Percentiles rank a stretch among this genome's conserved stretches.
Conservation (phyloP, 1,140 invertebrate species). For the Pachyrhynchus sulphureomaculatus region DNA sequence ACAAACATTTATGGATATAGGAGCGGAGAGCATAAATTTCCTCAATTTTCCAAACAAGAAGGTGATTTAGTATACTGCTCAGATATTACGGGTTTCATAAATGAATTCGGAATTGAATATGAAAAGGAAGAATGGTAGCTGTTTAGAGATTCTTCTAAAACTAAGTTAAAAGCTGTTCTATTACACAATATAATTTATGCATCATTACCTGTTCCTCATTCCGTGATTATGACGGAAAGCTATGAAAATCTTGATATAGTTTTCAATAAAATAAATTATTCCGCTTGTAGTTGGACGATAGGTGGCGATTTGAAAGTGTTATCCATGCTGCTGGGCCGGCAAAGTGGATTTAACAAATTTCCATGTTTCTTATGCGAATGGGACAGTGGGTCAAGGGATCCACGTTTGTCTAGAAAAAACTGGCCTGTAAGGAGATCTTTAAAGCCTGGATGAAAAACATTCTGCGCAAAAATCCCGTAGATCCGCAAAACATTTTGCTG, state of each 20-base stretch:
- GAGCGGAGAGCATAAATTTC: not conserved
- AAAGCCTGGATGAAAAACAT: not conserved
- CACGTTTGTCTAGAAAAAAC: constrained; percentile 23
- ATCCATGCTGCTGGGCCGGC: constrained; percentile 18
- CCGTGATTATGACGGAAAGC: constrained; percentile 34
- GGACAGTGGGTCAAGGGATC: constrained; percentile 24
- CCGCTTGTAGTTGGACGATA: constrained; percentile 22
- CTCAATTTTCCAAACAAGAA: constrained; percentile 6
- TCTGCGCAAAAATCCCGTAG: not conserved
- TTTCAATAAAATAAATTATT: constrained; percentile 26
- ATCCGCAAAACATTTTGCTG: not conserved
- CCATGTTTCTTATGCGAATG: constrained; percentile 26
- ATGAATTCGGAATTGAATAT: constrained; percentile 1
- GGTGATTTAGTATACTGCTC: constrained; percentile 39
- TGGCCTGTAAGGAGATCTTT: constrained; percentile 10
- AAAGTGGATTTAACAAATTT: constrained; percentile 23
- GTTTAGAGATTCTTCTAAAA: constrained; percentile 42
- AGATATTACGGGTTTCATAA: constrained; percentile 36
- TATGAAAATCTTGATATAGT: constrained; percentile 35
- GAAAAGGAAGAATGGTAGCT: constrained; percentile 32
- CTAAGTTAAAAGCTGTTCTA: constrained; percentile 41
- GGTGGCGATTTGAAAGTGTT: constrained; percentile 31
- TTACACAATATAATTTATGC: constrained; percentile 37
- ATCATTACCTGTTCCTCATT: constrained; percentile 38
- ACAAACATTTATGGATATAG: not conserved